Evolutionary conservation across 2,113 vertebrate genomes (phyloP), one percentile per base, ranked within the genome.

Genomic region (Elaphurus davidianus): DNA sequence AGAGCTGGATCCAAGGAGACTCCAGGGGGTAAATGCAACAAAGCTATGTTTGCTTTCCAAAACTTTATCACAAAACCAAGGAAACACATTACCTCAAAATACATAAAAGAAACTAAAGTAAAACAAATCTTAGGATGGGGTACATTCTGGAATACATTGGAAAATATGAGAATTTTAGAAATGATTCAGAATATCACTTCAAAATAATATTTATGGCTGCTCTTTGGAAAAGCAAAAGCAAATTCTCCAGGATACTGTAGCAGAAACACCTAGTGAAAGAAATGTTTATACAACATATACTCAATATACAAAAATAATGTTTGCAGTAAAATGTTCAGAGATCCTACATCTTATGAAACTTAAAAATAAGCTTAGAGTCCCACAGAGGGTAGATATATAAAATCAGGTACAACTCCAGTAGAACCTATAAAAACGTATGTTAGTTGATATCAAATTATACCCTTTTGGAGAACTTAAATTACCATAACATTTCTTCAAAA

Each of bases 61-160:
- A 97, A 91, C 25, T n/a, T 60, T 59, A 83, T 76, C n/a, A 88
- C 40, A 86, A 81, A 96, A 94, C 54, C 54, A 60, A 92, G n/a
- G 36, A 60, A 90, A 91, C 2, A 59, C 50, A 93, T 13, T 92
- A 40, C 60, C 67, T 54, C 30, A 67, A 57, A 27, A 62, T 81
- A 86, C 92, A 94, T 88, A 59, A 85, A 95, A 74, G 54, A 76
- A 93, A 57, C 8, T 19, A 74, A 94, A 94, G 21, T 83, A 78
- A 94, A 90, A 28, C 60, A 87, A 97, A 93, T 62, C 40, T 83
- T 40, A 86, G 25, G 4, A 21, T 82, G 45, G 11, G 76, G 81
- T 97, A 71, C 67, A 67, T 76, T 40, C n/a, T 88, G 76, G 81
- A 79, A 79, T 55, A 86, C 14, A 67, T 81, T 90, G 96, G 57